Evolutionary conservation across 1,140 invertebrate genomes (phyloP).

Genomic region (Bombus fervidus): DNA sequence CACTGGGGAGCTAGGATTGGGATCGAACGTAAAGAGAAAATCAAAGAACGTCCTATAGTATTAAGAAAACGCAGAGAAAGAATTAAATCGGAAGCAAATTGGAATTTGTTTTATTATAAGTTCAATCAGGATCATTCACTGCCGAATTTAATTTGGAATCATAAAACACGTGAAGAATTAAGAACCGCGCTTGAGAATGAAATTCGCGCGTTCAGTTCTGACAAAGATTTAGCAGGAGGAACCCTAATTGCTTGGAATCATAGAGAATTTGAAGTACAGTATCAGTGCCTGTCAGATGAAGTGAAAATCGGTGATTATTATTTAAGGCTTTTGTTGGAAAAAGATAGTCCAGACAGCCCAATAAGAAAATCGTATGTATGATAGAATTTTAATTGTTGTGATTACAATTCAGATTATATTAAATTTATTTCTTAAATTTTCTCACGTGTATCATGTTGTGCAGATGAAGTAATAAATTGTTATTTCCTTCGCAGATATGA

Average conservation of each 20-base stretch:
- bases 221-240: conserved; percentile 93
- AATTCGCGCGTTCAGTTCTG: conserved; percentile 93
- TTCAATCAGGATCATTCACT: conserved; percentile 97
- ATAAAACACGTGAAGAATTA: conserved; percentile 98
- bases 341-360: conserved; percentile 92
- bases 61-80: conserved; percentile 94
- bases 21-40: conserved; percentile 86
- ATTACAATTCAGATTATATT: neutral
- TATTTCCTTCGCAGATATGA: conserved; percentile 88
- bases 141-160: conserved; percentile 99
- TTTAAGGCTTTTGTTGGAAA: conserved; percentile 95
- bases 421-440: neutral
- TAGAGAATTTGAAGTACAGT: conserved; percentile 97
- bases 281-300: conserved; percentile 96
- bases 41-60: conserved; percentile 91
- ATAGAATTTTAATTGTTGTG: neutral
- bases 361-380: conserved; percentile 92
- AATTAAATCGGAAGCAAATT: conserved; percentile 96
- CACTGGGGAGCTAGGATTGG: conserved; percentile 94
- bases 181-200: conserved; percentile 96
- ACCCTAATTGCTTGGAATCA: conserved; percentile 98
- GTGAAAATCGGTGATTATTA: conserved; percentile 99
- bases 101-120: conserved; percentile 97
- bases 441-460: neutral
- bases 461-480: neutral